Base-by-base conservation (phyloP, 2,888 invertebrate species). In the Tenthredo mesomela region DNA sequence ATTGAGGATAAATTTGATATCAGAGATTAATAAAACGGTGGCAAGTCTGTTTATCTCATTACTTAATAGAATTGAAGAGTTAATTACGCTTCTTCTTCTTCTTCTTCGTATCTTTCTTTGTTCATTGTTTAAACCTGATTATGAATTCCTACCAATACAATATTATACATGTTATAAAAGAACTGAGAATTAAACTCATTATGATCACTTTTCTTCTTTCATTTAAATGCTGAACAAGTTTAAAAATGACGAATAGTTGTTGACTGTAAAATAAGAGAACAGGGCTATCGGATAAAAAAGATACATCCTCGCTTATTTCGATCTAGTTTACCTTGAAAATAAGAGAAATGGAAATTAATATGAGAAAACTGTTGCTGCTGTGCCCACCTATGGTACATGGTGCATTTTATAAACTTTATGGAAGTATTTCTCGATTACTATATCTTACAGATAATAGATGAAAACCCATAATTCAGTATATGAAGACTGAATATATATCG, bases 351-450 rank as follows among this genome's bases (percentile, higher is more conserved):
- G 2, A 29, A 29, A 73, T 73, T 12, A 43, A 7, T 43, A 40
- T 29, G 43, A 43, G 0, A 7, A 43, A 73, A 73, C 10, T 0
- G 10, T 12, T 43, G 33, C 70, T 37, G 21, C 21, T 33, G 67
- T 67, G 43, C 73, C 43, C 50, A 77, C 47, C 77, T 50, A 54
- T 77, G 40, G 21, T 58, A 58, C 33, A 50, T 6, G 58, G 58
- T 61, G 50, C 37, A 80, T 37, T 80, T 50, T n/a, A 10, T 40
- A 61, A 80, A 80, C 37, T 18, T 25, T 37, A 80, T 80, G 80
- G 58, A 61, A 80, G 80, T 61, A 80, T 61, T 61, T 80, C 40
- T 80, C 18, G 80, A 80, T 80, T 40, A n/a, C 40, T 37, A 80
- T 73, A 73, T 80, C 50, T 61, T 61, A 61, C 80, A 58, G 21